These are phyloP conservation scores for Heliornis fulica DNA, from an alignment of 2,113 vertebrate species.

Conservation along the genomic window DNA sequence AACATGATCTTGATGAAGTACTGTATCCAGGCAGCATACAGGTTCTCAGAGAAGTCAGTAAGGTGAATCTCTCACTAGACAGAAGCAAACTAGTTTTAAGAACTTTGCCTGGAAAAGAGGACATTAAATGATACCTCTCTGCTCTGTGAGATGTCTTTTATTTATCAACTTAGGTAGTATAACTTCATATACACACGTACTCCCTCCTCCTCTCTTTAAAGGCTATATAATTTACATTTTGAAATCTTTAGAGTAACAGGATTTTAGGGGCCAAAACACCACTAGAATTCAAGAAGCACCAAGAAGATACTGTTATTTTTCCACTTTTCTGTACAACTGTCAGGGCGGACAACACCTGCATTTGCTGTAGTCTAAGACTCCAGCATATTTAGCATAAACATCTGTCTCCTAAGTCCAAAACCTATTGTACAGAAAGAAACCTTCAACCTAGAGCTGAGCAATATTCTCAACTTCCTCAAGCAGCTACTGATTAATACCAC, in stretches of 20 bases:
- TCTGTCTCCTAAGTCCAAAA: background rate
- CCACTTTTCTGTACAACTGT: background rate
- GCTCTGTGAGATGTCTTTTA: background rate
- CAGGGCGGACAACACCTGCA: background rate
- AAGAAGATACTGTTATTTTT: background rate
- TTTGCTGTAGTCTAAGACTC: background rate
- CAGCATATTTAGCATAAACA: background rate
- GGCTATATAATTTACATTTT: background rate
- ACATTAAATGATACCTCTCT: background rate
- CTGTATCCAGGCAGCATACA: background rate
- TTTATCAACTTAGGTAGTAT: background rate
- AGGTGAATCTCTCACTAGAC: background rate
- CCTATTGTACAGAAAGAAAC: background rate
- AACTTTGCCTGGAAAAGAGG: background rate
- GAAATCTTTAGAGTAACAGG: background rate
- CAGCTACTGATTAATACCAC: background rate
- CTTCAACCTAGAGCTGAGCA: background rate
- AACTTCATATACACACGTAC: background rate
- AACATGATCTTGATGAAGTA: background rate
- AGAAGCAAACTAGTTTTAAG: background rate
- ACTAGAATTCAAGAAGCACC: background rate
- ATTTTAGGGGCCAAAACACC: background rate
- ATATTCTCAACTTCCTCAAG: background rate
- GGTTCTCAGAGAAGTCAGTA: background rate
- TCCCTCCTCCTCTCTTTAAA: background rate